Conservation (phyloP, 2,113 vertebrate species). For the Calypte anna region DNA sequence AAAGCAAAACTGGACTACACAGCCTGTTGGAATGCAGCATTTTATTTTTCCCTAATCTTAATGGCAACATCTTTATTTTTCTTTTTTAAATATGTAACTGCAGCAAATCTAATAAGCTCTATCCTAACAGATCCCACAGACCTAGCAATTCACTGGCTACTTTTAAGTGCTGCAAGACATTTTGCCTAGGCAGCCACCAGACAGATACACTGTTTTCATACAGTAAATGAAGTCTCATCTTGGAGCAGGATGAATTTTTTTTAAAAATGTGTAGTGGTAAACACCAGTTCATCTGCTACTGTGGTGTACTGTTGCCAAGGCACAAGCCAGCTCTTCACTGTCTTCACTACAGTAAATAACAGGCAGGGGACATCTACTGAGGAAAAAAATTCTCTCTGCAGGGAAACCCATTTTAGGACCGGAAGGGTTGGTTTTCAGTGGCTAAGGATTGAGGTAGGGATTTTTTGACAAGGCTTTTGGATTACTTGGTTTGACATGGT, state of each 20-base stretch:
- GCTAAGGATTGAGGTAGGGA: neutral
- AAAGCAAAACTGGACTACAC: neutral
- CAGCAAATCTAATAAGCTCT: neutral
- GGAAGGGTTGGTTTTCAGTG: neutral
- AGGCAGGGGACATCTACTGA: neutral
- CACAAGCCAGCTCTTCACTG: neutral
- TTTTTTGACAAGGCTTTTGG: neutral
- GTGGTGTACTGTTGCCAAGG: neutral
- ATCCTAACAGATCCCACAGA: neutral
- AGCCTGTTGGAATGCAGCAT: neutral
- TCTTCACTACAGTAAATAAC: neutral
- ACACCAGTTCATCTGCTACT: neutral
- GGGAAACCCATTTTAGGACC: neutral
- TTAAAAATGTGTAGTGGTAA: neutral
- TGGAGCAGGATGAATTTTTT: neutral
- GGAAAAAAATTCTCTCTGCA: neutral
- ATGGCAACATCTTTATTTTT: neutral
- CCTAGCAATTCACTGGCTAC: neutral
- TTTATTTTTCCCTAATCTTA: neutral
- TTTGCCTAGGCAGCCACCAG: neutral
- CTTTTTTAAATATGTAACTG: neutral
- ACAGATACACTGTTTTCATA: neutral
- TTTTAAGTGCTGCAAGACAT: neutral
- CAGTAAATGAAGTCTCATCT: neutral
- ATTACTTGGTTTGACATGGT: neutral